phyloP scores from a whole-genome alignment of 2,113 vertebrate genomes.

The Nanorana parkeri region DNA sequence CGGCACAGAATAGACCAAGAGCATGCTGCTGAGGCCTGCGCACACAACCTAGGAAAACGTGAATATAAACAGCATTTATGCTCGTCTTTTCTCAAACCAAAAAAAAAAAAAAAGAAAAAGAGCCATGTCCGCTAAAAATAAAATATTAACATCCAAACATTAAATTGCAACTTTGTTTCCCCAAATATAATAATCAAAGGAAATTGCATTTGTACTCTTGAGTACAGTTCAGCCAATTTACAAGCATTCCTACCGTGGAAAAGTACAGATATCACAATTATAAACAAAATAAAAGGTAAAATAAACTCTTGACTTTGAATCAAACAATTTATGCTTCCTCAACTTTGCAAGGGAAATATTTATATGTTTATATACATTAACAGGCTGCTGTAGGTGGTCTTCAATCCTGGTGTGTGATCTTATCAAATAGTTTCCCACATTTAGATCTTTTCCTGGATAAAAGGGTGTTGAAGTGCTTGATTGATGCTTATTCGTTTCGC shows the following conservation, averaged over 20 bases:
- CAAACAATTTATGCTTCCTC: slow-evolving; percentile 83
- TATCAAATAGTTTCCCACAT: slow-evolving; percentile 80
- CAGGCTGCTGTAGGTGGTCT: slow-evolving; percentile 81
- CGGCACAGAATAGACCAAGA: slow-evolving; percentile 90
- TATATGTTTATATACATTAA: slow-evolving; percentile 88
- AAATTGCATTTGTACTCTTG: slow-evolving; percentile 80
- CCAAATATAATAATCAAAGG: slow-evolving; percentile 71
- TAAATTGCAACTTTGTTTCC: slow-evolving; percentile 63
- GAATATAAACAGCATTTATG: slow-evolving; percentile 94
- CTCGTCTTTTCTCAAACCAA: slow-evolving; percentile 82
- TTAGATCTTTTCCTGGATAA: slow-evolving; percentile 98
- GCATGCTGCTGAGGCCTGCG: slow-evolving; percentile 87
- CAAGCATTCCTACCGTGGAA: slow-evolving; percentile 81
- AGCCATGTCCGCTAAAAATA: slow-evolving; percentile 83
- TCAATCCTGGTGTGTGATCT: slow-evolving; percentile 84
- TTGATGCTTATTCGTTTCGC: slow-evolving; percentile 99
- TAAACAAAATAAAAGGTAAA: slow-evolving; percentile 75
- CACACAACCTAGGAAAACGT: slow-evolving; percentile 91
- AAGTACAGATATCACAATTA: slow-evolving; percentile 78
- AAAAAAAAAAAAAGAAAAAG: slow-evolving; percentile 66
- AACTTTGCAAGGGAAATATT: slow-evolving; percentile 85
- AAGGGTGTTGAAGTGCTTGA: slow-evolving; percentile 97
- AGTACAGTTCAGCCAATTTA: slow-evolving; percentile 84
- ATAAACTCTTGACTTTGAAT: slow-evolving; percentile 77
- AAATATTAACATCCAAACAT: slow-evolving; percentile 78